Percentiles rank a stretch among this genome's conserved stretches.
These are phyloP conservation scores for Anastatus disparis DNA, from an alignment of 1,140 invertebrate species.

Conservation along the genomic window DNA sequence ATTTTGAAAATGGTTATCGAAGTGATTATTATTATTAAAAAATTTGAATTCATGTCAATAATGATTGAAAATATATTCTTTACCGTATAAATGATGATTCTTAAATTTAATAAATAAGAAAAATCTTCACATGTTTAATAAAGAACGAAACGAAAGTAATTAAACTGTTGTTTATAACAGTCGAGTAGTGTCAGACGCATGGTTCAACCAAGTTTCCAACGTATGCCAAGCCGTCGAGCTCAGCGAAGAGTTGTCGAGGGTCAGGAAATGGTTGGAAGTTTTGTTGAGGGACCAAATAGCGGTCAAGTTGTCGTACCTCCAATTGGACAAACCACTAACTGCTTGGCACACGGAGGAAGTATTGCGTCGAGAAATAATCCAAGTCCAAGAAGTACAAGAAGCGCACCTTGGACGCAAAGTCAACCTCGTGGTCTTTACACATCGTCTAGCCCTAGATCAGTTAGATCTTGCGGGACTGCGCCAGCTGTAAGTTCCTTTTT, in stretches of 20 bases:
- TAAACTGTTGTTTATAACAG: neutral
- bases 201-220: slow-evolving; percentile 83
- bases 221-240: slow-evolving; percentile 89
- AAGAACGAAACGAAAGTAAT: too few relatives aligned
- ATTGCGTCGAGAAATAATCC: slow-evolving; percentile 54
- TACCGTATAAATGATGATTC: too few relatives aligned
- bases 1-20: too few relatives aligned
- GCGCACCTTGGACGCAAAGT: slow-evolving; percentile 82
- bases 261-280: slow-evolving; percentile 64
- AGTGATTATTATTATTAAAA: too few relatives aligned
- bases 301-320: neutral
- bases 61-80: too few relatives aligned
- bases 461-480: slow-evolving; percentile 71
- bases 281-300: slow-evolving; percentile 59
- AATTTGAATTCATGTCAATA: too few relatives aligned
- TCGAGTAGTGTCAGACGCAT: slow-evolving; percentile 65
- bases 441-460: slow-evolving; percentile 73
- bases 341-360: slow-evolving; percentile 42
- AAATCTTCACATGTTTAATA: too few relatives aligned
- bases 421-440: slow-evolving; percentile 78
- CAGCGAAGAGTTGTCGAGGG: slow-evolving; percentile 81
- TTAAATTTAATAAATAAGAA: too few relatives aligned
- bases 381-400: slow-evolving; percentile 76
- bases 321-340: slow-evolving; percentile 37
- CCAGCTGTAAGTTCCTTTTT: slow-evolving; percentile 55